Evolutionary conservation across 2,113 vertebrate species (phyloP).

Genomic region (Urocolius indicus): DNA sequence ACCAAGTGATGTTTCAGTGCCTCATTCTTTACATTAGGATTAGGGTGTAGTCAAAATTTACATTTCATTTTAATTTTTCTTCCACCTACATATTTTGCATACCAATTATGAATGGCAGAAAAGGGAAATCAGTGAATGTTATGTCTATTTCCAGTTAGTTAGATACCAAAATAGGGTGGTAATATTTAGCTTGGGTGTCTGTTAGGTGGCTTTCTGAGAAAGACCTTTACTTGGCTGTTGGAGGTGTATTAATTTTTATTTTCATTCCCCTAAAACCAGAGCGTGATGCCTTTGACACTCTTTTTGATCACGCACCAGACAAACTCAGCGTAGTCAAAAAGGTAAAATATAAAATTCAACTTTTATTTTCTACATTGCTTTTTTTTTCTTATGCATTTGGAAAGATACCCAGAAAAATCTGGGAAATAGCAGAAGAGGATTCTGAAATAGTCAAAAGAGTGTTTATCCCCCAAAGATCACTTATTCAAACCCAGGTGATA

Average conservation of each 20-base stretch:
- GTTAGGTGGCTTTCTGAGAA: background rate
- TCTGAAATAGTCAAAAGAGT: background rate
- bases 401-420: background rate
- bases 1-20: background rate
- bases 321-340: conserved; percentile 89
- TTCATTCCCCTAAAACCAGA: conserved; percentile 63
- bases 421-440: background rate
- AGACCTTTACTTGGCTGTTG: background rate
- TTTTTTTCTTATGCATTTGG: background rate
- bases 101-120: background rate
- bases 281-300: conserved; percentile 87
- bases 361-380: background rate
- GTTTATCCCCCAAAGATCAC: background rate
- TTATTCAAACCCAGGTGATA: background rate
- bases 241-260: background rate
- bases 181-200: background rate
- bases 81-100: background rate
- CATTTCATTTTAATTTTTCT: background rate
- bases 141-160: background rate
- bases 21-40: background rate
- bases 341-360: conserved; percentile 59
- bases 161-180: background rate
- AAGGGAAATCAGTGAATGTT: background rate
- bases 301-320: conserved; percentile 88
- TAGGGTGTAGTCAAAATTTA: background rate